Percentiles rank a stretch among this genome's conserved stretches.
These are phyloP conservation scores for Tupiocoris notatus DNA, from an alignment of 2,888 invertebrate genomes.

Conservation along the genomic window DNA sequence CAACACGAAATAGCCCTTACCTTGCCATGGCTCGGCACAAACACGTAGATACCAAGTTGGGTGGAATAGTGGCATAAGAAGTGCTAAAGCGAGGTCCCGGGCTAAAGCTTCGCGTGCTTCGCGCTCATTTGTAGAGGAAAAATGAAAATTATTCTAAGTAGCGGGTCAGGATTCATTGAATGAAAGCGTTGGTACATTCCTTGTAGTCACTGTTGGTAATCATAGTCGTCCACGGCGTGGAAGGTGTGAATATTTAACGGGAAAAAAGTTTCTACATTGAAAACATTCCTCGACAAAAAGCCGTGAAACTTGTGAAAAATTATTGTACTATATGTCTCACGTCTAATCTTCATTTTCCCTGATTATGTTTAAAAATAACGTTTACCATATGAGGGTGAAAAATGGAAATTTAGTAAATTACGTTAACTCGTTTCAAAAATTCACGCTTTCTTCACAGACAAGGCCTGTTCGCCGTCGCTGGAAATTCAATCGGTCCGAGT, in stretches of 20 bases:
- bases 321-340: too few species aligned
- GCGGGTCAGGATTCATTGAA: conserved; percentile 34
- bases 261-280: too few species aligned
- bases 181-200: conserved; percentile 27
- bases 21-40: background rate
- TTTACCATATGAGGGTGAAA: too few species aligned
- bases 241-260: background rate
- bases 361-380: too few species aligned
- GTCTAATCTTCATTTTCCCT: too few species aligned
- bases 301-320: too few species aligned
- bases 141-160: conserved; percentile 39
- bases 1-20: background rate
- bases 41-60: background rate
- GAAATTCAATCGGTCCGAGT: too few species aligned
- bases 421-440: too few species aligned
- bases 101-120: conserved; percentile 11
- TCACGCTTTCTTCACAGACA: too few species aligned
- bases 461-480: too few species aligned
- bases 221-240: background rate
- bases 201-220: conserved; percentile 8
- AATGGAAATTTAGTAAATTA: too few species aligned
- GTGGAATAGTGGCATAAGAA: background rate
- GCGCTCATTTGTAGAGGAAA: conserved; percentile 28
- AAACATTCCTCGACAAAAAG: too few species aligned
- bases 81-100: conserved; percentile 18